Conservation (phyloP, 2,797 vertebrate species). For the Bradypodion pumilum region DNA sequence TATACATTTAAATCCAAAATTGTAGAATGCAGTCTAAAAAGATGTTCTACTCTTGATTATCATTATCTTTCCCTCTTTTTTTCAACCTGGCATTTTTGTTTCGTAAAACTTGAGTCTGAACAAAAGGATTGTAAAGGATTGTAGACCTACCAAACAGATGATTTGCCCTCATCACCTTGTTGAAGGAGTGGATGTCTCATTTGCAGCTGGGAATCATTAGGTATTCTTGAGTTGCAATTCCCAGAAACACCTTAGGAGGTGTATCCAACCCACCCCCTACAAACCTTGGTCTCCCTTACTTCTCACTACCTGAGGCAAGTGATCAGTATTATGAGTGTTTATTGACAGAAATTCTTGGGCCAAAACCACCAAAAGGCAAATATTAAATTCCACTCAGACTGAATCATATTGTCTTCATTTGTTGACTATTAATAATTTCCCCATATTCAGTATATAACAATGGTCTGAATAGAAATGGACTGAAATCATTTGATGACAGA, state of each 20-base stretch:
- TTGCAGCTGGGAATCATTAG: too few species aligned
- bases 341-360: constrained; percentile 68
- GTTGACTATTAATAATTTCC: constrained; percentile 78
- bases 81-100: not conserved
- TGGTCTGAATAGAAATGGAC: constrained; percentile 83
- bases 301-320: not conserved
- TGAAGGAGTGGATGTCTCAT: too few species aligned
- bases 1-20: too few species aligned
- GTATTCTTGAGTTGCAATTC: too few species aligned
- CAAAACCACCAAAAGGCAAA: constrained; percentile 75
- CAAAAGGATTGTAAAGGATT: not conserved
- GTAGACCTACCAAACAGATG: not conserved
- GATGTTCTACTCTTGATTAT: not conserved
- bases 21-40: too few species aligned
- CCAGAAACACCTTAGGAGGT: too few species aligned
- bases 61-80: not conserved
- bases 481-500: constrained; percentile 82
- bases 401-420: constrained; percentile 66
- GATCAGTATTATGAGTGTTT: not conserved
- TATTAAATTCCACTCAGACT: constrained; percentile 68
- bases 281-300: too few species aligned
- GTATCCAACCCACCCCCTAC: too few species aligned
- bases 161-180: not conserved
- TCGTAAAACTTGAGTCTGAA: not conserved
- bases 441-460: constrained; percentile 82